Conservation (phyloP, 2,113 vertebrate species). For the Malaclemys terrapin region DNA sequence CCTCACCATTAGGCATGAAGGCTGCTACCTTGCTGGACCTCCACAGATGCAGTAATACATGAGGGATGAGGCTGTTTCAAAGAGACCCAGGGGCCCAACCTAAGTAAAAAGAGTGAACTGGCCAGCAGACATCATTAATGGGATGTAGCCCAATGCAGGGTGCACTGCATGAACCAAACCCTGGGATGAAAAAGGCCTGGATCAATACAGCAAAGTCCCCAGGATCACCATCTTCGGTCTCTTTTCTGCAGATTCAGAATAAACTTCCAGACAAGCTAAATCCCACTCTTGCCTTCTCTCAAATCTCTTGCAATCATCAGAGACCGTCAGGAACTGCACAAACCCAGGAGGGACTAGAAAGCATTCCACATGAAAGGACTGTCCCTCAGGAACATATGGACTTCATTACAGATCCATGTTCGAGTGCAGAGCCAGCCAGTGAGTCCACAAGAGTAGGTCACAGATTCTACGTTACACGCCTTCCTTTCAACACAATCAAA, state of each 20-base stretch:
- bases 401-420: conserved; percentile 27
- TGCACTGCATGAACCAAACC: rapidly evolving
- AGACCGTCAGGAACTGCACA: not conserved
- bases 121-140: rapidly evolving
- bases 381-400: not conserved
- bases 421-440: rapidly evolving
- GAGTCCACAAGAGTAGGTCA: not conserved
- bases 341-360: conserved; percentile 39
- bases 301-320: not conserved
- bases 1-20: not conserved
- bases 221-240: rapidly evolving
- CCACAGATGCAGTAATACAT: not conserved
- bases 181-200: not conserved
- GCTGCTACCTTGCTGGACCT: not conserved
- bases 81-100: not conserved
- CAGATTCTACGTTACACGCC: rapidly evolving
- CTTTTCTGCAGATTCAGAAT: conserved; percentile 9
- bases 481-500: not conserved
- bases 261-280: not conserved
- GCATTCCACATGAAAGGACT: conserved; percentile 26
- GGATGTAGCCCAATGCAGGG: not conserved
- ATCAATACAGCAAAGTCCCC: not conserved
- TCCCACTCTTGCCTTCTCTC: not conserved
- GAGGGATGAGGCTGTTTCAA: not conserved
- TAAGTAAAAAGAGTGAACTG: not conserved